Evolutionary conservation across 2,113 vertebrate genomes (phyloP), one percentile per base, ranked within the genome.

Genomic region (Heterochromis multidens): DNA sequence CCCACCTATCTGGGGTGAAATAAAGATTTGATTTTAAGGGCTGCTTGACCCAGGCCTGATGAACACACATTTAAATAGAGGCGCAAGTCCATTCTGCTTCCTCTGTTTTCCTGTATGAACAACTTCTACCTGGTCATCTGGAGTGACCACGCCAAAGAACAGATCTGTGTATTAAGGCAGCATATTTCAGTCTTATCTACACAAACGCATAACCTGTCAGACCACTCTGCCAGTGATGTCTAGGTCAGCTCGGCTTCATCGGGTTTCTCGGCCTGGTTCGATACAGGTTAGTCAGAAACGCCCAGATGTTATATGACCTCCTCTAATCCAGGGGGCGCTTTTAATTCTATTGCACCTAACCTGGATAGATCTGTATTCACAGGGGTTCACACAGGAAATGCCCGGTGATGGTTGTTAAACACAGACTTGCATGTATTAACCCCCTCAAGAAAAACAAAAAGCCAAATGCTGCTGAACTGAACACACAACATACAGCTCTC

Each of bases 61-160:
- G 70, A 87, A 80, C 65, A 79, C 49, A 91, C 77, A 23, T 81
- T 77, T 58, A 43, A 70, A 62, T 40, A 80, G 77, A 90, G 62
- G 57, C 65, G 40, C 60, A 76, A 52, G 77, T 92, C 83, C 61
- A 29, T 67, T 88, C 78, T 81, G 56, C 91, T 91, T 90, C 78
- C 82, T 88, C 56, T 77, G 60, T 84, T 78, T 52, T 77, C 82
- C 56, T 83, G 58, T 81, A 59, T 27, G 46, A 88, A 91, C 81
- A 61, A 72, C 58, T 80, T 88, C 77, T 61, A 52, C 57, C 65
- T 33, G 80, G 89, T 93, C 83, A 86, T 89, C 81, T 90, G 54
- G 88, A 87, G 84, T 87, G 89, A 93, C 89, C 91, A 92, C 87
- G 92, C 95, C 96, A 95, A 96, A 96, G 95, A 96, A 90, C 87